Percentiles rank a stretch among this genome's conserved stretches.
Evolutionary conservation across 2,888 invertebrate species (phyloP).

Genomic region (Lasioglossum malachurum): DNA sequence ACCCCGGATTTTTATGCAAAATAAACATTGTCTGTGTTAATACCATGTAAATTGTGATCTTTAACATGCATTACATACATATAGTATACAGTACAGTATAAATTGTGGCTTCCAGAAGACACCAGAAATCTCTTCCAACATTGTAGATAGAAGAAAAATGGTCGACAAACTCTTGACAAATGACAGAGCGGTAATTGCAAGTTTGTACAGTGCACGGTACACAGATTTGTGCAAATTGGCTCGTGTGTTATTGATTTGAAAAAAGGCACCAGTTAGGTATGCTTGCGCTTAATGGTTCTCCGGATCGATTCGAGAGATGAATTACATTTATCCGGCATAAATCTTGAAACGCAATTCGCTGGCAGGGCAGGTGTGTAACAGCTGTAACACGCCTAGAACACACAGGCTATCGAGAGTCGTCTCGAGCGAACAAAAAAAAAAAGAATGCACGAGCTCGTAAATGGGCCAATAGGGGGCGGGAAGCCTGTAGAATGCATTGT

Average conservation of each 20-base stretch:
- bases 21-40: no score
- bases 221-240: neutral
- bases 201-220: neutral
- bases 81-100: no score
- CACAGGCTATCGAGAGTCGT: constrained; percentile 25
- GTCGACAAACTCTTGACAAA: neutral
- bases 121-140: no score
- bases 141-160: no score
- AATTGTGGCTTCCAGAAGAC: no score
- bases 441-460: constrained; percentile 66
- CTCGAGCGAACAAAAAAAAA: constrained; percentile 29
- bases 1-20: no score
- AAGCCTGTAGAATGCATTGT: constrained; percentile 80
- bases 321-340: neutral
- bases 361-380: neutral
- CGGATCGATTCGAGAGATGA: neutral
- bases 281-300: neutral
- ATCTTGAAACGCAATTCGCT: neutral
- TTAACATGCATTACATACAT: no score
- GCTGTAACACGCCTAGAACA: neutral
- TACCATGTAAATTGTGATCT: no score
- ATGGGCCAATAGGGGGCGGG: constrained; percentile 83
- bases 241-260: neutral
- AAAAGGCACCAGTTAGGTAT: neutral
- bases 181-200: neutral